These are phyloP conservation scores for Aphelinus atriplicis DNA, from an alignment of 1,140 invertebrate genomes.

Conservation along the genomic window DNA sequence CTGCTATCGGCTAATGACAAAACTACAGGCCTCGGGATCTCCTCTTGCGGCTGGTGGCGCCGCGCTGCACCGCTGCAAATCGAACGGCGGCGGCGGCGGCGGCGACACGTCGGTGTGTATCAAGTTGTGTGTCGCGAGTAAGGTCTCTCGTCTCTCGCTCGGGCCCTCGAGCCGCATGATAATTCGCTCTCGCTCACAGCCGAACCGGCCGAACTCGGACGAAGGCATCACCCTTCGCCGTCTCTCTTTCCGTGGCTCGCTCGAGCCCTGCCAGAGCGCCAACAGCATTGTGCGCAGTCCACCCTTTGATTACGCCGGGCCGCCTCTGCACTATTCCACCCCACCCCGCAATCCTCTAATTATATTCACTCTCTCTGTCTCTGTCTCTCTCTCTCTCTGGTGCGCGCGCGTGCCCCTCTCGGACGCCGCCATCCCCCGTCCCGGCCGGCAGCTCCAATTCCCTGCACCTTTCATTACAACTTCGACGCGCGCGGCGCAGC, in stretches of 20 bases:
- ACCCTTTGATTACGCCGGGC: conserved; percentile 48
- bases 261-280: conserved; percentile 25
- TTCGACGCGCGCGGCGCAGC: conserved; percentile 42
- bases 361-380: conserved; percentile 63
- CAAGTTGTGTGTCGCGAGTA: conserved; percentile 22
- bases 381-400: conserved; percentile 58
- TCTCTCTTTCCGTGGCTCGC: conserved; percentile 24
- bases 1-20: conserved; percentile 67
- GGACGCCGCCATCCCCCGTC: too few relatives aligned
- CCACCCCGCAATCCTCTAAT: conserved; percentile 64
- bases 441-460: conserved; percentile 55
- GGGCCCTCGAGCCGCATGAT: conserved; percentile 58
- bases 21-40: conserved; percentile 63
- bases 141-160: conserved; percentile 1
- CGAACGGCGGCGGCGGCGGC: conserved; percentile 6
- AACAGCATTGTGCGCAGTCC: conserved; percentile 17
- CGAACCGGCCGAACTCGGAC: conserved; percentile 35
- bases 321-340: conserved; percentile 64
- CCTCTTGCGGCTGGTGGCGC: conserved; percentile 28
- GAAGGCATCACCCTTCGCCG: conserved; percentile 1
- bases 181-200: conserved; percentile 56
- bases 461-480: conserved; percentile 66
- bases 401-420: not conserved
- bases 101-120: conserved; percentile 27
- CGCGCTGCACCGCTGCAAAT: conserved; percentile 36